These are phyloP conservation scores for Jaculus jaculus DNA, from an alignment of 2,113 vertebrate genomes.

Conservation along the genomic window DNA sequence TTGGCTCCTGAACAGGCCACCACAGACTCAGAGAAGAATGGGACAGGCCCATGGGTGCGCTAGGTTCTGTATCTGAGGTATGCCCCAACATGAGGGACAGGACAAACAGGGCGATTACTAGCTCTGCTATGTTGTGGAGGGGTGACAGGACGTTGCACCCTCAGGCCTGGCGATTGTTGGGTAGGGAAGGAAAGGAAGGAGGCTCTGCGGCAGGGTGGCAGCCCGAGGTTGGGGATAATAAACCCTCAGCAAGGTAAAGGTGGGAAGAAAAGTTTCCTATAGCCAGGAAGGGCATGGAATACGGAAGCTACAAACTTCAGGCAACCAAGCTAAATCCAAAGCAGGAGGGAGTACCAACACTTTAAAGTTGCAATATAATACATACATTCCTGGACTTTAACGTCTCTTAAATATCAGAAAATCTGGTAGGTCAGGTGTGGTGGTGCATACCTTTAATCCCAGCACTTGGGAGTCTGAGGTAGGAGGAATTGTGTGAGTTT, in stretches of 20 bases:
- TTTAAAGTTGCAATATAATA: neutral
- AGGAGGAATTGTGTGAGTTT: no score
- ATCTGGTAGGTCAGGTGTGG: neutral
- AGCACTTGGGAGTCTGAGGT: no score
- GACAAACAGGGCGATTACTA: neutral
- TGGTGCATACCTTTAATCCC: no score
- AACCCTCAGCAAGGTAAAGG: rapidly evolving
- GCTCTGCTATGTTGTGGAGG: rapidly evolving
- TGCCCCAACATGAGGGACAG: neutral
- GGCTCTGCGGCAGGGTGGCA: neutral
- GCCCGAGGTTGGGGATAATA: neutral
- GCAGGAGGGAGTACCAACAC: neutral
- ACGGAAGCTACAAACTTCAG: neutral
- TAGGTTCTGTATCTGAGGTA: neutral
- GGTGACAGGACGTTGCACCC: neutral
- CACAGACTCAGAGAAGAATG: neutral
- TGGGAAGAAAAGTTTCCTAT: neutral
- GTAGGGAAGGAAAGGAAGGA: neutral
- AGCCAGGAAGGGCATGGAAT: neutral
- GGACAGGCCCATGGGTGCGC: neutral
- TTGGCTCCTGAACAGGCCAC: neutral
- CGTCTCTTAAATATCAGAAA: neutral
- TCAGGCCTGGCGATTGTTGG: neutral
- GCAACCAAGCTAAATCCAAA: neutral
- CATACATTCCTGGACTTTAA: neutral